Percentiles rank a stretch among this genome's conserved stretches.
Conservation (phyloP, 2,797 vertebrate species). For the Sebastes hopkinsi region DNA sequence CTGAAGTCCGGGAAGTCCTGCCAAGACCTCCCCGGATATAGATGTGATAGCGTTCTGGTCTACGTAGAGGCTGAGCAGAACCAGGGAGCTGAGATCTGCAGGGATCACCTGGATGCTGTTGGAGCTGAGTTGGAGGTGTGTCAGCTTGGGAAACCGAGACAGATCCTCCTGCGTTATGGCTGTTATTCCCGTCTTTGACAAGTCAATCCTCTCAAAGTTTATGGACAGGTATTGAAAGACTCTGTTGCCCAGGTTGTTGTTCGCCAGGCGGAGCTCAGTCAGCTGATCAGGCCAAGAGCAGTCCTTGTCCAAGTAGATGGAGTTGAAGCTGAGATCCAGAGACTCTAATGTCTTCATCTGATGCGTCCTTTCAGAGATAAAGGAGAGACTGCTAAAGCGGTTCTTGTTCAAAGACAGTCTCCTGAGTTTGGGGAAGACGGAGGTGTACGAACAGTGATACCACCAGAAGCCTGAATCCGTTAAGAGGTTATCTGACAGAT, state of each 20-base stretch:
- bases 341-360: constrained; percentile 77
- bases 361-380: constrained; percentile 56
- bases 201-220: constrained; percentile 74
- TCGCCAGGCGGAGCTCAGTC: constrained; percentile 78
- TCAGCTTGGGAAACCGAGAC: constrained; percentile 69
- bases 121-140: constrained; percentile 81
- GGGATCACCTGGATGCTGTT: constrained; percentile 85
- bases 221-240: constrained; percentile 84
- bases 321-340: constrained; percentile 87
- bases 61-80: constrained; percentile 74
- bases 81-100: constrained; percentile 48
- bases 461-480: constrained; percentile 73
- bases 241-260: constrained; percentile 78
- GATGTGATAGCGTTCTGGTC: constrained; percentile 82
- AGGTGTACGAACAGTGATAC: constrained; percentile 46
- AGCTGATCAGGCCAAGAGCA: constrained; percentile 83
- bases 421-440: constrained; percentile 63
- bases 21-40: constrained; percentile 72
- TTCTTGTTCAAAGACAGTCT: constrained; percentile 66
- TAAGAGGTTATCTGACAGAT: constrained; percentile 75
- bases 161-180: constrained; percentile 63
- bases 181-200: constrained; percentile 83
- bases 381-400: constrained; percentile 59
- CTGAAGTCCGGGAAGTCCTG: constrained; percentile 73
- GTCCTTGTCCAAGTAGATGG: constrained; percentile 36